Conservation (phyloP, 2,797 vertebrate genomes). For the Notolepis coatsorum region DNA sequence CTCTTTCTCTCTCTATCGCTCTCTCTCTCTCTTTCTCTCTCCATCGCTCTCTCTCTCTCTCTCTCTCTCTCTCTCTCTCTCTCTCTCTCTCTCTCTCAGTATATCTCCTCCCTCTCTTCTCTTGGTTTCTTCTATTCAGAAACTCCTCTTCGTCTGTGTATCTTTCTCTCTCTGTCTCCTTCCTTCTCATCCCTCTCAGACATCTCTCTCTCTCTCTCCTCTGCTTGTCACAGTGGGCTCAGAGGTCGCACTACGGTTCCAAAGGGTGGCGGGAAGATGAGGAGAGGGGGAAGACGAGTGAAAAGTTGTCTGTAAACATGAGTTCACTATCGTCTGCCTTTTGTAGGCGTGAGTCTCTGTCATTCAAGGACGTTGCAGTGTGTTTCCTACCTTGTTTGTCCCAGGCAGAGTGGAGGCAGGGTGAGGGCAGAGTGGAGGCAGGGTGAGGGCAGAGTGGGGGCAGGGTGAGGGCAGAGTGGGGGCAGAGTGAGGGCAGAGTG, state of each 20-base stretch:
- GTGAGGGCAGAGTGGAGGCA: too few relatives aligned
- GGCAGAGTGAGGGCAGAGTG: too few relatives aligned
- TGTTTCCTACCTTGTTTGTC: conserved; percentile 61
- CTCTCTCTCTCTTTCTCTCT: conserved; percentile 39
- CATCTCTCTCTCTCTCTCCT: conserved; percentile 38
- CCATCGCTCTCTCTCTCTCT: neutral
- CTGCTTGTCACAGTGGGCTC: conserved; percentile 47
- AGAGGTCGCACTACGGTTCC: conserved; percentile 43
- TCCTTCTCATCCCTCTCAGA: conserved; percentile 50
- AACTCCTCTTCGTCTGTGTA: neutral
- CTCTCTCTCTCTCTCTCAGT: conserved; percentile 56
- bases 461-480: too few relatives aligned
- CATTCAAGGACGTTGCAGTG: conserved; percentile 68
- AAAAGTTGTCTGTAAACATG: conserved; percentile 48
- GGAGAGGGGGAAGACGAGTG: conserved; percentile 23
- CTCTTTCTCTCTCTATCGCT: conserved; percentile 47
- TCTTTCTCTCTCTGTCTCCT: conserved; percentile 42
- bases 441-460: too few relatives aligned
- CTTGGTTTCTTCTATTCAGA: too few relatives aligned
- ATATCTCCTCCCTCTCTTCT: too few relatives aligned
- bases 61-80: conserved; percentile 41
- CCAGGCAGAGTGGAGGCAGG: too few relatives aligned
- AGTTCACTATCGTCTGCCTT: conserved; percentile 12
- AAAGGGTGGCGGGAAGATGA: conserved; percentile 32
- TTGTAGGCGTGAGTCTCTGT: conserved; percentile 35